Base-by-base conservation (phyloP, 2,888 invertebrate genomes). In the Aphodius sticticus region DNA sequence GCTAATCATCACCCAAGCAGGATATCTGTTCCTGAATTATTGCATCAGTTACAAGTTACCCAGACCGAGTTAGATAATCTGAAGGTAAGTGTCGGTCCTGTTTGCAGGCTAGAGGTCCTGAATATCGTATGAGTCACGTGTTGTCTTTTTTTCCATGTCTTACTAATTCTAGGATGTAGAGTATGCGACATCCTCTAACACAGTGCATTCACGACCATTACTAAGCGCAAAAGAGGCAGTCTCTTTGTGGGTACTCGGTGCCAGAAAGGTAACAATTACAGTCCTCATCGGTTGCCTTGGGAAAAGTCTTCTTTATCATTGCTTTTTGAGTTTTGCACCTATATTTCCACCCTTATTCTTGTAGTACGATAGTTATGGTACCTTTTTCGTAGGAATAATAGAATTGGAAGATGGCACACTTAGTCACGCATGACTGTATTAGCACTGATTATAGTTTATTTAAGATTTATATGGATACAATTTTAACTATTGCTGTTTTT, bases 161-260 rank as follows among this genome's bases (percentile, higher is more conserved):
- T 74, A 80, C 81, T 81, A 81, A 81, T 91, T 91, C 90, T 93
- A 94, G 94, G 94, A 94, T 90, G 90, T 93, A 90, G 92, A 92
- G 90, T 93, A 93, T 92, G 92, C 92, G 90, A 92, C 88, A 86
- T 87, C 90, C 84, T 89, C 92, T 89, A 90, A 92, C 92, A 93
- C 92, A 91, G 92, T 93, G 91, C 94, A 94, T 92, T 74, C 74
- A 36, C 74, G 37, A 36, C 94, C 94, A 92, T 95, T 96, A 92
- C 94, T 96, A 92, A 96, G 95, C 92, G 95, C 96, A 92, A 95
- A 95, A 94, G 96, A 96, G 94, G 96, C 96, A 92, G 95, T 96
- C 92, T 95, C 96, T 91, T 94, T 96, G 91, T 96, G 96, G 96
- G 95, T 96, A 91, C 95, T 96, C 92, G 96, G 96, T 93, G 95